These are phyloP conservation scores for Gymnothorax reevesii DNA, from an alignment of 2,797 vertebrate species.

Conservation along the genomic window DNA sequence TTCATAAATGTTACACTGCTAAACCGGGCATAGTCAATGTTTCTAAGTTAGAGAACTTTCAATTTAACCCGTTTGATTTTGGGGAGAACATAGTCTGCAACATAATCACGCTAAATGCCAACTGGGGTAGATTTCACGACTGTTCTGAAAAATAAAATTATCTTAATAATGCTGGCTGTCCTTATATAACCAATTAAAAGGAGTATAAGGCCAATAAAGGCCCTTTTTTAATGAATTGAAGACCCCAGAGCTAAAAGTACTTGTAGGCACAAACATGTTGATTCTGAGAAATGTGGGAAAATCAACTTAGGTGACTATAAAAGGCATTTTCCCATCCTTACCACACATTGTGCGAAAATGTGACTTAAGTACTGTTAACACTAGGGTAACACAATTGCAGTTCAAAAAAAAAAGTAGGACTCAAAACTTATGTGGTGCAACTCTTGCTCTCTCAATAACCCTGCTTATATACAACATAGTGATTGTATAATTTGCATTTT, in stretches of 20 bases:
- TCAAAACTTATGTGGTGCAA: background rate
- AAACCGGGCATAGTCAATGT: background rate
- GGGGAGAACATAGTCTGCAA: background rate
- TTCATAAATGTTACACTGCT: background rate
- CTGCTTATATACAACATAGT: background rate
- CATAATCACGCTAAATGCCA: background rate
- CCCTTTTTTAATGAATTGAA: no score
- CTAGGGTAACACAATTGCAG: no score
- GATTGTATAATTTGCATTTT: background rate
- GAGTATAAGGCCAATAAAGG: background rate
- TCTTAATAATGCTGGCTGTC: background rate
- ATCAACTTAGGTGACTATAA: no score
- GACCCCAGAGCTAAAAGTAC: no score
- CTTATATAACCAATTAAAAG: constrained; percentile 4
- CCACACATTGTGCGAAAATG: no score
- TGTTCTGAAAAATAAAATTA: background rate
- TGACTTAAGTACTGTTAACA: no score
- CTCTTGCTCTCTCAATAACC: background rate
- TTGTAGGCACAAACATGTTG: no score
- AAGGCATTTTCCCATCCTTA: no score
- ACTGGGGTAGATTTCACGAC: background rate
- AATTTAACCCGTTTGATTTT: background rate
- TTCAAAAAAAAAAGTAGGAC: background rate
- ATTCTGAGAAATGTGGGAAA: no score
- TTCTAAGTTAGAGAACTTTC: background rate